A percentile compares a stretch with the other conserved stretches of the same genome.
phyloP scores from a whole-genome alignment of 1,140 invertebrate species.

The Augochlora pura region DNA sequence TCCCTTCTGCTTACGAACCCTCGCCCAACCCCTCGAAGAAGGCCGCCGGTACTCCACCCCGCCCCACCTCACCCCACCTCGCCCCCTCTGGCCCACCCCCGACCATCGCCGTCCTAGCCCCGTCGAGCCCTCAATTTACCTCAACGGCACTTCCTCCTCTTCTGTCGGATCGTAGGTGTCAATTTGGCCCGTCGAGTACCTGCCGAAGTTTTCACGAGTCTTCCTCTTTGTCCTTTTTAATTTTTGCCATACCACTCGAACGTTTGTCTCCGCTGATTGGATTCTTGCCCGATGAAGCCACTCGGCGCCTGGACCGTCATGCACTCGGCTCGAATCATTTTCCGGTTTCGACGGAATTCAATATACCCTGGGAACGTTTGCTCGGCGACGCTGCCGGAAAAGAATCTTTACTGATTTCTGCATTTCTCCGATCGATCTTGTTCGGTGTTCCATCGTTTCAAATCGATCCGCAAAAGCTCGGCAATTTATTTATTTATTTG shows the following conservation, averaged over 20 bases:
- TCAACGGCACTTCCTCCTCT: constrained; percentile 58
- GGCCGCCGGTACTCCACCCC: constrained; percentile 33
- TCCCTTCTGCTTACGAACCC: constrained; percentile 45
- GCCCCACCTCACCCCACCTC: neutral
- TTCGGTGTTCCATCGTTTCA: too few relatives aligned
- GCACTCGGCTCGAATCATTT: constrained; percentile 15
- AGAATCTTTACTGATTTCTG: too few relatives aligned
- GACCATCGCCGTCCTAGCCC: constrained; percentile 18
- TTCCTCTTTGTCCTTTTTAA: constrained; percentile 52
- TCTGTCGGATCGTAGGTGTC: constrained; percentile 69
- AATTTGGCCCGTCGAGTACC: constrained; percentile 66
- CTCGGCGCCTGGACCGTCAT: neutral
- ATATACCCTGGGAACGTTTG: neutral
- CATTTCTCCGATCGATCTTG: too few relatives aligned
- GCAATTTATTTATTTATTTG: too few relatives aligned
- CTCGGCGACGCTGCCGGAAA: too few relatives aligned
- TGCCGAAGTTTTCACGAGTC: constrained; percentile 48
- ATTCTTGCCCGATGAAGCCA: constrained; percentile 38
- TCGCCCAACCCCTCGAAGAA: constrained; percentile 54
- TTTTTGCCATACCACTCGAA: constrained; percentile 48
- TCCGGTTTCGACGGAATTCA: neutral
- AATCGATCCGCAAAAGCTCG: too few relatives aligned
- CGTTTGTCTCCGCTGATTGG: constrained; percentile 48
- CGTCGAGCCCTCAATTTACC: constrained; percentile 72
- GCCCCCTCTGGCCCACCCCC: neutral